These are phyloP conservation scores for Stenotaenia linearis DNA, from an alignment of 2,888 invertebrate genomes.

Conservation along the genomic window DNA sequence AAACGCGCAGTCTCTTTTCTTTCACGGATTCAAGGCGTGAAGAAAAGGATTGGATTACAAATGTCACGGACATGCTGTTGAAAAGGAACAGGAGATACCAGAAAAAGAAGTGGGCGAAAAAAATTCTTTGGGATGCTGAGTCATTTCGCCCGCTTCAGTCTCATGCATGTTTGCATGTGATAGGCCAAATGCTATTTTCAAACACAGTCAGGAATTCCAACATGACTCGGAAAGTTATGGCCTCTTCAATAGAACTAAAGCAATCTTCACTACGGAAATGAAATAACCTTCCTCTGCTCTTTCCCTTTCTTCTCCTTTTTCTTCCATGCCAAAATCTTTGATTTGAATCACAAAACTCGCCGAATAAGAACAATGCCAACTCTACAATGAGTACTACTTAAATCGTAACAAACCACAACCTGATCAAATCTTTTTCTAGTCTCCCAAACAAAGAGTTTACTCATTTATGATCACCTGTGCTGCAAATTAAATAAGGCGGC, in stretches of 20 bases:
- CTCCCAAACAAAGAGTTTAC: too few species aligned
- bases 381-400: background rate
- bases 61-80: background rate
- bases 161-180: background rate
- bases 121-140: background rate
- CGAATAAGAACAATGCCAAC: background rate
- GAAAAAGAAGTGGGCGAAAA: background rate
- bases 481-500: too few species aligned
- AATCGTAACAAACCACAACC: background rate
- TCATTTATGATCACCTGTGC: too few species aligned
- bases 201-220: background rate
- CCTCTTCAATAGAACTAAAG: background rate
- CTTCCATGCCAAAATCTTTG: background rate
- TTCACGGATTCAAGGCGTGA: background rate
- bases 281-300: background rate
- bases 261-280: background rate
- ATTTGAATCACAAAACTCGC: background rate
- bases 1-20: background rate
- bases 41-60: background rate
- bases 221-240: background rate
- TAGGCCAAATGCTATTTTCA: background rate
- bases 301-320: background rate
- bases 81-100: background rate
- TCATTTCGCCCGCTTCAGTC: background rate
- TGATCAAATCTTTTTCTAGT: background rate